These are phyloP conservation scores for Oceanodroma leucorhoa DNA, from an alignment of 2,797 vertebrate genomes.

Conservation along the genomic window DNA sequence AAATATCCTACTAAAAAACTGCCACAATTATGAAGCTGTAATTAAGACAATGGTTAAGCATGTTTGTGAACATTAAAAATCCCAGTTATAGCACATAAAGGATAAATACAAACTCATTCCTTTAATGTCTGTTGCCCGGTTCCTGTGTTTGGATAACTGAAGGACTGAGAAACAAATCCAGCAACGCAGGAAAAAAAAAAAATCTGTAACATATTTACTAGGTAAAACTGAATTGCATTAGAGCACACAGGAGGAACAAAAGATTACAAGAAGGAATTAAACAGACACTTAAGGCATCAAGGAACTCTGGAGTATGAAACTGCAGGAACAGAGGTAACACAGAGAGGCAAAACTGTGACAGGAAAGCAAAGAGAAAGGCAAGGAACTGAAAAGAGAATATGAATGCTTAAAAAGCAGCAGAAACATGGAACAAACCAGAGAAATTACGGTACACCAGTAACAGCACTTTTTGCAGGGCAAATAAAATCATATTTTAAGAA, in stretches of 20 bases:
- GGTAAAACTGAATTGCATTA: neutral
- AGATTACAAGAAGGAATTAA: neutral
- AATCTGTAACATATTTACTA: neutral
- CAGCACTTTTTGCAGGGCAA: neutral
- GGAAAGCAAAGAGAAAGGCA: neutral
- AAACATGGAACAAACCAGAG: neutral
- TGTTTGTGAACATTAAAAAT: neutral
- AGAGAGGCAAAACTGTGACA: neutral
- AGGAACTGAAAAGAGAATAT: neutral
- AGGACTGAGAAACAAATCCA: neutral
- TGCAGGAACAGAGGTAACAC: neutral
- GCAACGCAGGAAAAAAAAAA: neutral
- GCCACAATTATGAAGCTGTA: neutral
- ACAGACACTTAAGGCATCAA: neutral
- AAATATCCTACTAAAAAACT: neutral
- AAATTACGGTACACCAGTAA: neutral
- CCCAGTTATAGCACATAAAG: neutral
- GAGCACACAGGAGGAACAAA: neutral
- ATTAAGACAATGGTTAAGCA: neutral
- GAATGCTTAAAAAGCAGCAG: neutral
- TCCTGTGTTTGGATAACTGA: neutral
- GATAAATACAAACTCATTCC: neutral
- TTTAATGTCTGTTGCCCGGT: neutral
- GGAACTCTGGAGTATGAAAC: neutral
- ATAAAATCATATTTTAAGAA: neutral